Evolutionary conservation across 2,113 vertebrate species (phyloP).

Genomic region (Conger conger): DNA sequence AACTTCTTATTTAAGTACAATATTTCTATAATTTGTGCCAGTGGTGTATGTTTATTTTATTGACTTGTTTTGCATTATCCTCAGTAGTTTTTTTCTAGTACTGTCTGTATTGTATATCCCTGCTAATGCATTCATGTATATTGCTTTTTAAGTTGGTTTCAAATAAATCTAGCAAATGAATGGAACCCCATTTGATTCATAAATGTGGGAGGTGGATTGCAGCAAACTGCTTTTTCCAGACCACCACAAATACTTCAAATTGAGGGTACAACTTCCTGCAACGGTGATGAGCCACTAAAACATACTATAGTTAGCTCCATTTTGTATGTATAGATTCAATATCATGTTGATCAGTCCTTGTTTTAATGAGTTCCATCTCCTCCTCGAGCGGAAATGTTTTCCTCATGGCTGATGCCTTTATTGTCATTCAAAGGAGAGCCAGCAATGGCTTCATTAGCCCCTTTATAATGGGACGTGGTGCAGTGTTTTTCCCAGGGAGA

Average conservation of each 20-base stretch:
- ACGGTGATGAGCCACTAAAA: background rate
- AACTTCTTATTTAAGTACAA: too few species aligned
- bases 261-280: background rate
- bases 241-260: background rate
- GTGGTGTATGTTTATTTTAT: too few species aligned
- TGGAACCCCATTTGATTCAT: background rate
- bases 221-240: background rate
- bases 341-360: slow-evolving; percentile 4
- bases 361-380: slow-evolving; percentile 1
- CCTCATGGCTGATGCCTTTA: background rate
- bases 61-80: too few species aligned
- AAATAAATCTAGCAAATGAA: background rate
- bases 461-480: background rate
- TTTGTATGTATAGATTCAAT: background rate
- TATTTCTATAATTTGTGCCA: too few species aligned
- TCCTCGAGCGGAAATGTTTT: background rate
- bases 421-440: background rate
- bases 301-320: background rate
- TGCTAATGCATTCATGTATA: too few species aligned
- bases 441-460: background rate
- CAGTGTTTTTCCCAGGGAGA: background rate
- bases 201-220: background rate
- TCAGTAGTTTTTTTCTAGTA: too few species aligned
- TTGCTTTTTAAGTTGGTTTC: too few species aligned
- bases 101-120: too few species aligned